Conservation (phyloP, 2,888 invertebrate species). For the Stenolophus ochropezus region DNA sequence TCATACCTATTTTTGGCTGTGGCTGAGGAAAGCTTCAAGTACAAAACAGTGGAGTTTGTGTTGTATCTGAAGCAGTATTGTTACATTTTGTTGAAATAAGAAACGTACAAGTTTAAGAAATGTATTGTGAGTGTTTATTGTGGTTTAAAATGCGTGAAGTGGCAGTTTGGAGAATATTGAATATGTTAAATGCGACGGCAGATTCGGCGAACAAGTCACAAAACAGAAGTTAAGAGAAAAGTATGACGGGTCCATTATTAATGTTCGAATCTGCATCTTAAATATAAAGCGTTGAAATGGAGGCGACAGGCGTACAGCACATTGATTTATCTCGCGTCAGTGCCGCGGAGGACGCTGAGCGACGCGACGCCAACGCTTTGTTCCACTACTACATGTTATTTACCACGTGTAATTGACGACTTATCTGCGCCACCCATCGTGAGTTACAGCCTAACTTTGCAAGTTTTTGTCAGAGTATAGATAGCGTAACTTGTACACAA, state of each 20-base stretch:
- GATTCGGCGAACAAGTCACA: slow-evolving; percentile 19
- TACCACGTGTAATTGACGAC: neutral
- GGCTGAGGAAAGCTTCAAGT: too few species aligned
- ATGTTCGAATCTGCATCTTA: slow-evolving; percentile 33
- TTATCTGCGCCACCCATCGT: neutral
- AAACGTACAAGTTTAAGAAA: too few species aligned
- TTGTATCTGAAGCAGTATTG: too few species aligned
- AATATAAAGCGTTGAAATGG: slow-evolving; percentile 37
- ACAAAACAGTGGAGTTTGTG: too few species aligned
- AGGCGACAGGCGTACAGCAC: slow-evolving; percentile 20
- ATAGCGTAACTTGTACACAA: neutral
- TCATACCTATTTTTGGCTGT: too few species aligned
- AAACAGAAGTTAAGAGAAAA: slow-evolving; percentile 37
- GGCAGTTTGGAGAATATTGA: neutral
- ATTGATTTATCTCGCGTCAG: slow-evolving; percentile 25
- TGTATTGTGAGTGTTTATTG: neutral
- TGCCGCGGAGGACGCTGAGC: slow-evolving; percentile 1
- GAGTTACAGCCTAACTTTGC: neutral
- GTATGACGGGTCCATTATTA: slow-evolving; percentile 39
- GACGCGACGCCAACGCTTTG: slow-evolving; percentile 4
- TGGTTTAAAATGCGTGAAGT: neutral
- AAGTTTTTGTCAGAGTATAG: neutral
- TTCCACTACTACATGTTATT: neutral
- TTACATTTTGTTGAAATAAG: too few species aligned
- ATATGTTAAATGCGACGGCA: slow-evolving; percentile 13